phyloP scores from a whole-genome alignment of 2,888 invertebrate genomes.

The Pherbina coryleti region DNA sequence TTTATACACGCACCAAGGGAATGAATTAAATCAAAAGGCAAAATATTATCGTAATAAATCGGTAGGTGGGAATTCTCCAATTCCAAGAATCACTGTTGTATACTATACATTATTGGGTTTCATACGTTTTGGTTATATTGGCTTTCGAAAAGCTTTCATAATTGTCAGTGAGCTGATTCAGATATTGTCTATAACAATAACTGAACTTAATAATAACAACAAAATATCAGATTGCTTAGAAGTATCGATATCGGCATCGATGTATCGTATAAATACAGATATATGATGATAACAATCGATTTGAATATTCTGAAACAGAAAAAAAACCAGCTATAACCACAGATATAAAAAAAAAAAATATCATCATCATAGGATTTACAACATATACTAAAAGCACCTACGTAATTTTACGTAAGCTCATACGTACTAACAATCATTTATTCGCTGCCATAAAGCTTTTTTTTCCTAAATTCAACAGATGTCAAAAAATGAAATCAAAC shows the following conservation, averaged over 20 bases:
- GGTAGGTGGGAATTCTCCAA: neutral
- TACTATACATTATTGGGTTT: too few species aligned
- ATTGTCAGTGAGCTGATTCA: too few species aligned
- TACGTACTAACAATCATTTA: neutral
- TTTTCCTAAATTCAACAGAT: neutral
- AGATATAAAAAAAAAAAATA: neutral
- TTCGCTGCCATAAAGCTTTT: neutral
- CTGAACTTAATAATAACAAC: neutral
- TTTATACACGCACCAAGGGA: neutral
- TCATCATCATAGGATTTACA: neutral
- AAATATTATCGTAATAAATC: neutral
- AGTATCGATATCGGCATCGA: neutral
- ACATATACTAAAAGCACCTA: neutral
- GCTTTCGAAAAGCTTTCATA: too few species aligned
- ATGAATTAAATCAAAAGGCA: constrained; percentile 1
- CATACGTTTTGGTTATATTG: too few species aligned
- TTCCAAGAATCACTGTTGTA: neutral
- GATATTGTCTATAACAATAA: too few species aligned
- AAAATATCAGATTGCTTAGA: neutral
- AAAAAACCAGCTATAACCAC: neutral
- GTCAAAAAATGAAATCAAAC: neutral
- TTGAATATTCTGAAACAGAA: neutral
- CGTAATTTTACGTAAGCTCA: neutral
- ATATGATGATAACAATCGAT: neutral
- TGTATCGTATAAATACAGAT: neutral